phyloP scores from a whole-genome alignment of 2,113 vertebrate species.

The Petrocephalus microphthalmus region DNA sequence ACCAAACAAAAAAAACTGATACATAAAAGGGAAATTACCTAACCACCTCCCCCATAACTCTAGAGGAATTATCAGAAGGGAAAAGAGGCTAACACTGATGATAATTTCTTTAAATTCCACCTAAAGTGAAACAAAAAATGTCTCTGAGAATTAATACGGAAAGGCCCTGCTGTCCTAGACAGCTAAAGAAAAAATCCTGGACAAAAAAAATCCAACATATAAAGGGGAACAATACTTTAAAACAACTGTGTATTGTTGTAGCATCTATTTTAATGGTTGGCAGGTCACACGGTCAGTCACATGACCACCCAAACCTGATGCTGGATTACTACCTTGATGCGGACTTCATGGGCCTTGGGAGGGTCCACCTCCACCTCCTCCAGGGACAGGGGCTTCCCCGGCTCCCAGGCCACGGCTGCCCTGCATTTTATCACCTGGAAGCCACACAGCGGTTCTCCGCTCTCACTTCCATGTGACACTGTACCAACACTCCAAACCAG shows the following conservation, averaged over 20 bases:
- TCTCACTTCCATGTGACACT: background rate
- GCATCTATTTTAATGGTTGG: background rate
- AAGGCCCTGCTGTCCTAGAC: background rate
- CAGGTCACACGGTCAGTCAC: background rate
- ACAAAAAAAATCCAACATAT: background rate
- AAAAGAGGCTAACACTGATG: background rate
- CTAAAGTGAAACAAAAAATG: background rate
- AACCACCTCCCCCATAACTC: background rate
- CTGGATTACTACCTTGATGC: conserved; percentile 44
- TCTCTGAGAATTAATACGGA: background rate
- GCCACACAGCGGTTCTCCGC: too few species aligned
- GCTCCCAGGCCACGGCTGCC: conserved; percentile 52
- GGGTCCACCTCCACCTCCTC: conserved; percentile 58
- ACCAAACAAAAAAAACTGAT: background rate
- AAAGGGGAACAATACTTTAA: background rate
- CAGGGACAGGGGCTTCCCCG: conserved; percentile 39
- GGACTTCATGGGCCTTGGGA: conserved; percentile 53
- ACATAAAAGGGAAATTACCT: background rate
- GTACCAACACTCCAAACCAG: background rate
- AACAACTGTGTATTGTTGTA: background rate
- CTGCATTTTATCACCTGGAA: conserved; percentile 54
- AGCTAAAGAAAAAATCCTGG: background rate
- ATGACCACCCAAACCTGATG: background rate
- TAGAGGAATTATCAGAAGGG: background rate
- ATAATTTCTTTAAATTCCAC: background rate